Evolutionary conservation across 1,140 invertebrate genomes (phyloP), one percentile per base, ranked within the genome.

Genomic region (Amphibalanus amphitrite): DNA sequence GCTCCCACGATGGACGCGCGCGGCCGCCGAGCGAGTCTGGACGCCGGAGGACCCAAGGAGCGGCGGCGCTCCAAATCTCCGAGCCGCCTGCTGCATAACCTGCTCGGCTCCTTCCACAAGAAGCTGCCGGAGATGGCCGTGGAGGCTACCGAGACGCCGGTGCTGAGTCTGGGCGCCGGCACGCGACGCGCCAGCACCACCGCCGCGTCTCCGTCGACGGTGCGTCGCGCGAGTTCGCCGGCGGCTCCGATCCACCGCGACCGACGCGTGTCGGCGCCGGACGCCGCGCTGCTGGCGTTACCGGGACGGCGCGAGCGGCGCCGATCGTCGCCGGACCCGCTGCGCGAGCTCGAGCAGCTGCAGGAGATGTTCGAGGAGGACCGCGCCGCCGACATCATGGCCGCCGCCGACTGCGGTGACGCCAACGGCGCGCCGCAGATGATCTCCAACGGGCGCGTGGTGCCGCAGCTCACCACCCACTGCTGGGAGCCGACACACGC

Each of bases 351-450:
- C 10, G 47, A 59, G 47, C 47, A 59, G 47, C 47, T 59, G 47
- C 47, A 59, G 47, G 47, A 59, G 47, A 59, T 59, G 47, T 59
- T 59, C 47, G 47, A 59, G 47, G 47, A 59, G 47, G 47, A 59
- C 13, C 47, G 47, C 47, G 47, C 47, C 47, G 47, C 47, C 47
- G 47, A 59, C 47, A 13, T 13, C 47, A 59, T 59, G 47, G 47
- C 47, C 6, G 47, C 47, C 47, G 47, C 47, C 47, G 47, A 59
- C 47, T 6, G 6, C 47, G 47, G 23, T 20, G 33, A 38, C 33
- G 33, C 33, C 47, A 20, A 20, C 13, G 47, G 47, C 47, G 47
- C 47, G 47, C 47, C 17, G 47, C 47, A 59, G 47, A 13, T 13
- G 10, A 20, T 59, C 47, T 13, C 10, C 13, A 59, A 59, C 47